phyloP scores from a whole-genome alignment of 1,140 invertebrate species.

The Euschistus heros region DNA sequence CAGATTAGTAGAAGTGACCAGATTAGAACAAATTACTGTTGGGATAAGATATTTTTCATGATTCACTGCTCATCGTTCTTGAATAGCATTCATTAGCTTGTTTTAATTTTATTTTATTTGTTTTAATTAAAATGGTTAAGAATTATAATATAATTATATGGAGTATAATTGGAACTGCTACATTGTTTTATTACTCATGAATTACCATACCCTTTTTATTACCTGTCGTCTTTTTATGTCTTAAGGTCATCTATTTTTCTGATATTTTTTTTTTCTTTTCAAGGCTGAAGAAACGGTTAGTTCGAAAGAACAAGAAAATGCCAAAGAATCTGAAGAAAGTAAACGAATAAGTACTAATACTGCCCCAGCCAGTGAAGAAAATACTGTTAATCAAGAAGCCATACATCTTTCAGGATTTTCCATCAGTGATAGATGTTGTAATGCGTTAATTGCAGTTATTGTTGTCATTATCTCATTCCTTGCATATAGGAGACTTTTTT shows the following conservation, averaged over 20 bases:
- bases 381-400: background rate
- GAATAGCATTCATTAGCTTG: no score
- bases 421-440: slow-evolving; percentile 13
- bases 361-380: background rate
- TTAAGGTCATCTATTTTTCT: background rate
- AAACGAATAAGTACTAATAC: background rate
- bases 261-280: background rate
- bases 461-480: slow-evolving; percentile 20
- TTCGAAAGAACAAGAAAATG: background rate
- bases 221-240: background rate
- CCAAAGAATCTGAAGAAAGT: background rate
- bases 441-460: slow-evolving; percentile 20
- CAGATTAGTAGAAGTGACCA: no score
- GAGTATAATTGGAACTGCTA: no score
- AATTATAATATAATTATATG: no score
- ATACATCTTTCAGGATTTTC: background rate
- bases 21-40: no score
- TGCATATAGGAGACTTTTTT: slow-evolving; percentile 23
- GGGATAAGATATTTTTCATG: no score
- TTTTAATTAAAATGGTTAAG: background rate
- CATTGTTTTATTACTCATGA: background rate
- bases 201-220: no score
- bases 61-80: no score
- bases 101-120: no score
- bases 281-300: background rate